Percentiles rank a stretch among this genome's conserved stretches.
phyloP scores from a whole-genome alignment of 2,113 vertebrate species.

The Charina bottae region DNA sequence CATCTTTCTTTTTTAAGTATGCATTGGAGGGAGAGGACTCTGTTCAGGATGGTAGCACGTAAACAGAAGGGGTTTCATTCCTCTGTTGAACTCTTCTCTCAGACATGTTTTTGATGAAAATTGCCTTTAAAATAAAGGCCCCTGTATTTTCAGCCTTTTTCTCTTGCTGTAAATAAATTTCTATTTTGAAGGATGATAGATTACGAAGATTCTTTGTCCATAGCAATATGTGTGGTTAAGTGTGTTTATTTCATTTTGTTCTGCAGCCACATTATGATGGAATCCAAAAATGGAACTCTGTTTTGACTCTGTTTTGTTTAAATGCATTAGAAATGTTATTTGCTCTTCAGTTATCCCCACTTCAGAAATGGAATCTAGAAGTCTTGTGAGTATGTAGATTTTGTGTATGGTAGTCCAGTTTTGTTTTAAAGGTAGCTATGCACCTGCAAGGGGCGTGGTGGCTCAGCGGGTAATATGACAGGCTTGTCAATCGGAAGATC shows the following conservation, averaged over 20 bases:
- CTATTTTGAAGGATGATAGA: not conserved
- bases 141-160: not conserved
- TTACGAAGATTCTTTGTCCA: not conserved
- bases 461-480: no score
- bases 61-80: not conserved
- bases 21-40: not conserved
- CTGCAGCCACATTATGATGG: not conserved
- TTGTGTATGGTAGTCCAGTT: not conserved
- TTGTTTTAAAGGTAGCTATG: not conserved
- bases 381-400: not conserved
- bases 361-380: not conserved
- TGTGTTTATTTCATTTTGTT: not conserved
- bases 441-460: no score
- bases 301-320: not conserved
- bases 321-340: not conserved
- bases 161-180: not conserved
- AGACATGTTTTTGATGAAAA: not conserved
- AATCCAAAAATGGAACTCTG: not conserved
- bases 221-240: not conserved
- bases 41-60: not conserved
- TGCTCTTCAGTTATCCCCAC: not conserved
- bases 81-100: not conserved
- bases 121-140: not conserved
- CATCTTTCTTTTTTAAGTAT: not conserved
- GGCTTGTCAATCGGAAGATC: no score